Percentiles rank a stretch among this genome's conserved stretches.
Conservation (phyloP, 2,888 invertebrate genomes). For the Bhutanitis thaidina region DNA sequence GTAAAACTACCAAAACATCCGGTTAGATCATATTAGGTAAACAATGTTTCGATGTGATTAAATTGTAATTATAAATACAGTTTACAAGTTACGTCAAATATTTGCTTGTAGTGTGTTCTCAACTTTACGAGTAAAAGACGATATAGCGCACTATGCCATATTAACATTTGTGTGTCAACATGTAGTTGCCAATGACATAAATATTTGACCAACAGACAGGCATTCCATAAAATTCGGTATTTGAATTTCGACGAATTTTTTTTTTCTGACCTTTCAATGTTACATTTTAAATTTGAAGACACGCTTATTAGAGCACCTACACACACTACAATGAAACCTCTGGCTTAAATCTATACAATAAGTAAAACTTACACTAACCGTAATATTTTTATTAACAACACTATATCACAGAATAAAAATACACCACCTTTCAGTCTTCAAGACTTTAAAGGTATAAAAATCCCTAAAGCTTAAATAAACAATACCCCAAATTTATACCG, state of each 20-base stretch:
- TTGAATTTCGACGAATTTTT: no score
- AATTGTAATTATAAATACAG: neutral
- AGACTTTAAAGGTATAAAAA: constrained; percentile 39
- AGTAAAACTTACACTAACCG: constrained; percentile 25
- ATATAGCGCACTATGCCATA: no score
- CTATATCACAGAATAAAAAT: constrained; percentile 77
- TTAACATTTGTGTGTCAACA: no score
- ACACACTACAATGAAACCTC: constrained; percentile 18
- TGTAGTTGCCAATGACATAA: no score
- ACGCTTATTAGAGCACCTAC: constrained; percentile 4
- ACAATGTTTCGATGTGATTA: neutral
- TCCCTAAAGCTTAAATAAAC: neutral
- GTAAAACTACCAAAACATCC: neutral
- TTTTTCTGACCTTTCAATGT: no score
- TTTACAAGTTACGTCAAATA: neutral
- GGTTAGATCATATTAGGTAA: neutral
- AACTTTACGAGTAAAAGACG: no score
- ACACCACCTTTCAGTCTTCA: constrained; percentile 50
- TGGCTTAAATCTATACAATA: constrained; percentile 17
- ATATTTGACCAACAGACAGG: no score
- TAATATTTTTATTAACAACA: constrained; percentile 47
- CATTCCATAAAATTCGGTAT: no score
- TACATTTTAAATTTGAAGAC: neutral
- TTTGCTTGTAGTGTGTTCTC: no score
- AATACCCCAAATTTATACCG: neutral